Base-by-base conservation (phyloP, 2,113 vertebrate species). In the Dicerorhinus sumatrensis region DNA sequence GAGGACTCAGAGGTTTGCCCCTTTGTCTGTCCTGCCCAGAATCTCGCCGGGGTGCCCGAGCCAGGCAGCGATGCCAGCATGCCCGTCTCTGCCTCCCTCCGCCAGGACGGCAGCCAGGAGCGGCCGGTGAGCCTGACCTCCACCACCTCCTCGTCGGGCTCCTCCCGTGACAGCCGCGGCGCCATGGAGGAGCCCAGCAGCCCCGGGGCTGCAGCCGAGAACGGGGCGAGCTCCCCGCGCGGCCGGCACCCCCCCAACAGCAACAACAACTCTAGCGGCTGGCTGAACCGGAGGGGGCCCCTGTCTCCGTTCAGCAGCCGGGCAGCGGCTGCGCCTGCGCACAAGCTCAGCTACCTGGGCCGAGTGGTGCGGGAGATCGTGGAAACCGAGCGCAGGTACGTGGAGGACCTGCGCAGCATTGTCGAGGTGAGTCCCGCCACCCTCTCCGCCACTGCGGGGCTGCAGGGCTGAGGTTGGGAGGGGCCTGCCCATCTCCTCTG, bases 281-380 rank as follows among this genome's bases (percentile, higher is more conserved):
- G 98, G 98, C 96, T 62, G 0, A 93, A 23, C 4, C 12, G 33
- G 91, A 96, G 93, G 0, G 16, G 97, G 0, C 98, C 96, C 36
- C 96, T 97, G 23, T 99, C 99, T 1, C 99, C 99, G 0, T 99
- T 99, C 0, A 97, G 98, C 9, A 54, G 98, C 1, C 98, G 98
- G 95, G 29, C 98, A 13, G 98, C 99, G 2, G 98, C 98, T 0
- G 51, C 96, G 5, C 46, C 98, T 0, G 98, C 97, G 13, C 99
- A 99, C 8, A 99, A 99, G 96, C 98, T 99, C 95, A 99, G 99
- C 83, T 99, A 99, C 79, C 98, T 99, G 98, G 99, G 99, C 95
- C 99, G 99, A 0, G 99, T 99, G 63, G 99, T 99, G 92, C 99
- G 99, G 98, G 99, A 99, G 98, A 99, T 99, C 0, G 99, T 99